A percentile compares a stretch with the other conserved stretches of the same genome.
These are phyloP conservation scores for Scortum barcoo DNA, from an alignment of 2,113 vertebrate species.

Conservation along the genomic window DNA sequence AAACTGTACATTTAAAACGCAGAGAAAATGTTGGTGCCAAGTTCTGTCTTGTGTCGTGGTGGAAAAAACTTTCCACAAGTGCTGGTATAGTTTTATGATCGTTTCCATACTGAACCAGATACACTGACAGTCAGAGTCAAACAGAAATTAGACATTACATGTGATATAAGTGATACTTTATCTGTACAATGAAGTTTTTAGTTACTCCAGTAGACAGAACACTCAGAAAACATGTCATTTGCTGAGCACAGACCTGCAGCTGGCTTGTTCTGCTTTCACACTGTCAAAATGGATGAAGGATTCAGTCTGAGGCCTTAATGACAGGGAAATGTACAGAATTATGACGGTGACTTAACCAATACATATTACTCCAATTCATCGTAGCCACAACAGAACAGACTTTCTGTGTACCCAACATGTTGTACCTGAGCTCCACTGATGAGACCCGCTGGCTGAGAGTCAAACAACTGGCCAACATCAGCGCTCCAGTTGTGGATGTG, in stretches of 20 bases:
- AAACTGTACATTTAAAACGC: neutral
- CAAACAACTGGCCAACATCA: constrained; percentile 71
- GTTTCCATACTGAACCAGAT: neutral
- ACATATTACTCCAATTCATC: neutral
- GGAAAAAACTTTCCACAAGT: neutral
- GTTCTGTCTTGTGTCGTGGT: no score
- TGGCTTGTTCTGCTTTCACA: constrained; percentile 59
- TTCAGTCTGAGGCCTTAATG: constrained; percentile 64
- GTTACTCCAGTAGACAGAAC: neutral
- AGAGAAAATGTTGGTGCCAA: neutral
- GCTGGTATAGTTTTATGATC: neutral
- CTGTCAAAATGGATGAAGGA: constrained; percentile 72
- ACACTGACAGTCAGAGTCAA: neutral
- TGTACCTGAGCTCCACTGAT: constrained; percentile 78
- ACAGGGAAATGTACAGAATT: neutral
- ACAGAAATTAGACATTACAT: neutral
- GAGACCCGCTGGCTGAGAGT: constrained; percentile 57
- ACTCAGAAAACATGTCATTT: neutral
- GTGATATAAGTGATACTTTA: no score
- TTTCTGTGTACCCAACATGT: neutral
- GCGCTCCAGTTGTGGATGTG: constrained; percentile 58
- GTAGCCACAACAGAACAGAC: neutral
- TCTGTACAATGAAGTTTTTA: neutral
- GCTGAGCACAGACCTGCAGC: constrained; percentile 73
- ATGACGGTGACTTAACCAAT: neutral